Evolutionary conservation across 2,888 invertebrate species (phyloP).

Genomic region (Itoplectis maculator): DNA sequence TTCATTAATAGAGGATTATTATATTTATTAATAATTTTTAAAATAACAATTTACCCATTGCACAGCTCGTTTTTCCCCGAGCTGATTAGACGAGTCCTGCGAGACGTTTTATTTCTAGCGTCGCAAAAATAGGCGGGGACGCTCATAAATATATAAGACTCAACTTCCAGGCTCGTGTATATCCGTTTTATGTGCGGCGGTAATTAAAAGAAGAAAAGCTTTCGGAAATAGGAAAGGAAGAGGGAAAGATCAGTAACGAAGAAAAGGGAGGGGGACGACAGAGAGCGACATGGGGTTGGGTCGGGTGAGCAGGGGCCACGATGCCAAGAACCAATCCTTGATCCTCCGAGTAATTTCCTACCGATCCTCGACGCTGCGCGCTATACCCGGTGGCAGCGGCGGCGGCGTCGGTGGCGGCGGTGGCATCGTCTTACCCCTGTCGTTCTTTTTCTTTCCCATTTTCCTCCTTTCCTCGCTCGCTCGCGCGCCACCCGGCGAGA

Average conservation of each 20-base stretch:
- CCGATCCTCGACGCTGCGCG: conserved; percentile 60
- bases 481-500: conserved; percentile 30
- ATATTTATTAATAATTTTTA: too few relatives aligned
- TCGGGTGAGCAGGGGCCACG: too few relatives aligned
- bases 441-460: conserved; percentile 42
- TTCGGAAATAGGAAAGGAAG: conserved; percentile 29
- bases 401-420: too few relatives aligned
- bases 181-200: conserved; percentile 46
- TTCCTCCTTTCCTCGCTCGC: conserved; percentile 35
- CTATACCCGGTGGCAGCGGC: conserved; percentile 21
- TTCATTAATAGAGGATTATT: too few relatives aligned
- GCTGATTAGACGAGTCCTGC: too few relatives aligned
- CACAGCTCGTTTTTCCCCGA: too few relatives aligned
- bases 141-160: not conserved
- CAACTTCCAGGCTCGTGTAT: not conserved
- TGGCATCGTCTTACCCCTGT: conserved; percentile 45
- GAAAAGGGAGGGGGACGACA: not conserved
- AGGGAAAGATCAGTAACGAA: conserved; percentile 8
- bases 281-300: too few relatives aligned
- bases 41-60: too few relatives aligned
- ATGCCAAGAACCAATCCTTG: conserved; percentile 56
- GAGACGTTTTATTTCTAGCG: not conserved
- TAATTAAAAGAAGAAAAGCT: conserved; percentile 56
- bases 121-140: not conserved
- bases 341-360: conserved; percentile 70